A percentile compares a stretch with the other conserved stretches of the same genome.
phyloP scores from a whole-genome alignment of 1,140 invertebrate genomes.

The Hylaeus volcanicus region DNA sequence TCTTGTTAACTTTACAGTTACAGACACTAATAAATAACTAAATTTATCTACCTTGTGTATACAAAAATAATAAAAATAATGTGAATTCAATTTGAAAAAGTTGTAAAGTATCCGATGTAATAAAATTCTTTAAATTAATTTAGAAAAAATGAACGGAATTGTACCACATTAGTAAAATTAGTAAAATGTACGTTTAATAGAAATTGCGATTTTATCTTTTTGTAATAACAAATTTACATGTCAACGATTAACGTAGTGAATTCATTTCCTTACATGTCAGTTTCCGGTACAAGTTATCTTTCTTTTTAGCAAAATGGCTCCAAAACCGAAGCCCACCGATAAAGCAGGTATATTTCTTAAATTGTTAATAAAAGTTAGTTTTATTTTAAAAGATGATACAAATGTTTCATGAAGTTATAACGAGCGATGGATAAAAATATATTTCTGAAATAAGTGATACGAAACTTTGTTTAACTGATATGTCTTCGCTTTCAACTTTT shows the following conservation, averaged over 20 bases:
- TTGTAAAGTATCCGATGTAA: too few species aligned
- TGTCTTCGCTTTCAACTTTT: not conserved
- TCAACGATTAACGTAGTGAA: slow-evolving; percentile 44
- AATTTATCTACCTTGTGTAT: too few species aligned
- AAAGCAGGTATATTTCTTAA: slow-evolving; percentile 82
- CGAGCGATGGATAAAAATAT: not conserved
- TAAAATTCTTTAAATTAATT: not conserved
- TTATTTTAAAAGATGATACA: not conserved
- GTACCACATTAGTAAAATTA: not conserved
- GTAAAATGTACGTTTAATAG: too few species aligned
- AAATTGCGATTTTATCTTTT: not conserved
- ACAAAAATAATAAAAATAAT: too few species aligned
- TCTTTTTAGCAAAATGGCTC: slow-evolving; percentile 84
- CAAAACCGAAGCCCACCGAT: slow-evolving; percentile 84
- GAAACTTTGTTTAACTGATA: not conserved
- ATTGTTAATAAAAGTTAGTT: not conserved
- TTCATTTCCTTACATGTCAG: not conserved
- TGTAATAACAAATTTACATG: not conserved
- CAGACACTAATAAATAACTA: too few species aligned
- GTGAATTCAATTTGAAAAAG: too few species aligned
- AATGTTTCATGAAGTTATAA: not conserved
- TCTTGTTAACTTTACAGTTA: too few species aligned
- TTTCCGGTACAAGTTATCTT: slow-evolving; percentile 40
- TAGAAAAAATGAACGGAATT: not conserved
- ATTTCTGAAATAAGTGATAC: not conserved